Evolutionary conservation across 2,113 vertebrate genomes (phyloP), one percentile per base, ranked within the genome.

Genomic region (Irena cyanogastra): DNA sequence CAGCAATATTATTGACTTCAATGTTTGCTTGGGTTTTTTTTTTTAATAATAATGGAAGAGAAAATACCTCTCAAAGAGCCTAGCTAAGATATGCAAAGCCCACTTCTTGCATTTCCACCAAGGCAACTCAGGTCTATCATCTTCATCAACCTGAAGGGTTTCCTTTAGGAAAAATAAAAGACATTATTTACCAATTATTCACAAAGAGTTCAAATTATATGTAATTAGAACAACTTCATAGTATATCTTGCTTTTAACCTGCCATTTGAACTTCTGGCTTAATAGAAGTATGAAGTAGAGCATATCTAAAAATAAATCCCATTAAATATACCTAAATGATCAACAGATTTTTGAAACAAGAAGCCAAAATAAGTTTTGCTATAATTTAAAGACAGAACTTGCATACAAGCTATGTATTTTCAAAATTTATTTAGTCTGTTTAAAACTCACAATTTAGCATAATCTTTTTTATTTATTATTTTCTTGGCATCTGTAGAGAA

Each of bases 61-160:
- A 77, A 80, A 75, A 95, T 98, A 99, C 99, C 99, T 99, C 97
- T 99, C 99, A 97, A 99, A 99, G 91, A 99, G 98, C 37, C 99
- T 98, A 94, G 99, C 99, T 97, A 99, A 98, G 95, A 99, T 99
- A 98, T 99, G 99, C 93, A 99, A 98, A 57, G 99, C 99, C 99
- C 99, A 99, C 94, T 99, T 99, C 97, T 99, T 99, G 97, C 99
- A 99, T 95, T 99, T 99, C 99, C 99, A 99, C 99, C 99, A 99
- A 16, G 99, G 99, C 95, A 99, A 98, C 93, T 99, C 99, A 37
- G 99, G 99, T 87, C 99, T 98, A 94, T 99, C 99, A 84, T 99
- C 99, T 97, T 99, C 99, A 97, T 99, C 99, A 86, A 99, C 98
- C 97, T 99, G 99, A 97, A 99, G 98, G 3, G 99, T 99, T 98